Base-by-base conservation (phyloP, 2,797 vertebrate species). In the Hirundo rustica region DNA sequence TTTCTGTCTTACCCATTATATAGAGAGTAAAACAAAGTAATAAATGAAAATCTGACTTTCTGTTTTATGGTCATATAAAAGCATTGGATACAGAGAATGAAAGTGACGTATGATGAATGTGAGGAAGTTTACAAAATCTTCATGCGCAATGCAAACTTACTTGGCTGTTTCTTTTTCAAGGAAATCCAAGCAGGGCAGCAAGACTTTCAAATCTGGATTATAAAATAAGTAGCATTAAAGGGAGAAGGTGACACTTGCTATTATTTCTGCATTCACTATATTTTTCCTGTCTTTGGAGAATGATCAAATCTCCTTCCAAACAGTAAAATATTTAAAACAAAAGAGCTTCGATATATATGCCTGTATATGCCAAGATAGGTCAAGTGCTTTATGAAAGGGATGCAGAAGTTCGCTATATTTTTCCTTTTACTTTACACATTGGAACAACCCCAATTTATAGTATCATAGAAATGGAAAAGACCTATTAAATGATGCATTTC, bases 281-380 rank as follows among this genome's bases (percentile, higher is more conserved):
- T 90, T 96, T 92, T 68, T 92, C 62, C 84, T 72, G 3, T 80
- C 88, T 77, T 50, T 66, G 40, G 79, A 95, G 93, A 96, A 91
- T 61, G n/a, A 88, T 70, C 61, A 88, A 76, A 73, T 88, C 47
- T 76, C 88, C 62, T 97, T 96, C 72, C 64, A 94, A 97, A 92
- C 1, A 89, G 9, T 88, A 93, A 91, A 55, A 94, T 70, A 81
- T 96, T 95, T 79, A 48, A 93, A 85, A 72, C 32, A 94, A 92
- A 92, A 80, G 73, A 91, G 38, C 44, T 88, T 94, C 54, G 57
- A 26, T 86, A 54, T 91, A 92, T 91, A 78, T 88, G 48, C 72
- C 88, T 85, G 25, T 60, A 34, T 82, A 47, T 85, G 77, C 74
- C 94, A 85, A 83, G 70, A 54, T 19, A 91, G 67, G 40, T 84